These are phyloP conservation scores for Notospermus geniculatus DNA, from an alignment of 1,140 invertebrate species.

Conservation along the genomic window DNA sequence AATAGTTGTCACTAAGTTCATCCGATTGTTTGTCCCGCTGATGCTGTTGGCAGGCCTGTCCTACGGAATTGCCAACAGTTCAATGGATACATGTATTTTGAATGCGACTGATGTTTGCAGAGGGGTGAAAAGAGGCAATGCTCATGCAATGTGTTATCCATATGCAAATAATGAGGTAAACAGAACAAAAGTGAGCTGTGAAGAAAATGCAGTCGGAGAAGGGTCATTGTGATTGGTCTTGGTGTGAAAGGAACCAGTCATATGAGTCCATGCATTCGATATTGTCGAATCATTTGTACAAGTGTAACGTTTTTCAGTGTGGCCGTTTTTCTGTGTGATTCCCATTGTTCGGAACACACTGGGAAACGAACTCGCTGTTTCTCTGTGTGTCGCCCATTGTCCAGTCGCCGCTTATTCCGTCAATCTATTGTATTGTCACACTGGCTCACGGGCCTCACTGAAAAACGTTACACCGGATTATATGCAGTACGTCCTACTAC, in stretches of 20 bases:
- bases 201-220: not conserved
- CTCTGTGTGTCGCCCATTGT: too few species aligned
- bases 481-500: not conserved
- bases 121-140: not conserved
- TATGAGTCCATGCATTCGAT: not conserved
- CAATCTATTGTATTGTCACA: too few species aligned
- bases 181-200: not conserved
- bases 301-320: too few species aligned
- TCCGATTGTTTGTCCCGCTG: too few species aligned
- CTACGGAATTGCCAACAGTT: not conserved
- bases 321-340: too few species aligned
- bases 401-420: too few species aligned
- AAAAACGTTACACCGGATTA: too few species aligned
- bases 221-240: not conserved
- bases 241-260: not conserved
- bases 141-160: not conserved
- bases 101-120: not conserved
- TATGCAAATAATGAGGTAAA: not conserved
- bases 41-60: too few species aligned
- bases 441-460: too few species aligned
- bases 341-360: too few species aligned
- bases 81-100: slow-evolving; percentile 4
- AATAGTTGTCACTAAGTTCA: too few species aligned
- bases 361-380: too few species aligned
- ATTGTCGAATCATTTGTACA: not conserved